Conservation (phyloP, 2,113 vertebrate species). For the Aptenodytes patagonicus region DNA sequence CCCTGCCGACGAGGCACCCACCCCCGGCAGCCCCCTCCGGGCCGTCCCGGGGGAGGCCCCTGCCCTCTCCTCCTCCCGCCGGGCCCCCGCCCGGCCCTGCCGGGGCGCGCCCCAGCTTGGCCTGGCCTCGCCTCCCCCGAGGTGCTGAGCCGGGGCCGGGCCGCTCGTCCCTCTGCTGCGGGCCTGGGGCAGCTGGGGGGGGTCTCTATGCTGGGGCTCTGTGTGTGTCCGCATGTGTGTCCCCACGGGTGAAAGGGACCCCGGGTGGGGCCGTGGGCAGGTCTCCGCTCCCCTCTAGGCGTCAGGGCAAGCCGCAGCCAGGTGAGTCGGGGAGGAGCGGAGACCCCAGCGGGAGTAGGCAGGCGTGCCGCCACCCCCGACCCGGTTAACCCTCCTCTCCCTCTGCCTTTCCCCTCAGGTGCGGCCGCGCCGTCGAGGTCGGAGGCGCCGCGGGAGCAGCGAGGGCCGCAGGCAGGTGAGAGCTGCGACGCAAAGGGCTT, state of each 20-base stretch:
- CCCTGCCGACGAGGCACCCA: neutral
- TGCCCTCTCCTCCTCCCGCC: neutral
- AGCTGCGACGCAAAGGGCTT: neutral
- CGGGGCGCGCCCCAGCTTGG: neutral
- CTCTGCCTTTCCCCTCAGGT: neutral
- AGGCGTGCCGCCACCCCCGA: neutral
- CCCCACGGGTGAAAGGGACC: neutral
- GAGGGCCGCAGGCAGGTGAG: conserved; percentile 9
- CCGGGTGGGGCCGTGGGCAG: neutral
- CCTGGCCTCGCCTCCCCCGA: neutral
- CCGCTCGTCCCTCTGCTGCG: neutral
- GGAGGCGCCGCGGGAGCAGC: neutral
- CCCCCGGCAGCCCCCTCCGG: neutral
- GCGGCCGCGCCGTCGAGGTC: neutral
- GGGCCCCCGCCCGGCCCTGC: neutral
- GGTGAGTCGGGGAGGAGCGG: neutral
- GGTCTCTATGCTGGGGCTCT: neutral
- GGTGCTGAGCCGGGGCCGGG: neutral
- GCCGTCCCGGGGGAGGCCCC: no score
- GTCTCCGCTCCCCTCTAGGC: neutral
- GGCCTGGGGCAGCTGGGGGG: neutral
- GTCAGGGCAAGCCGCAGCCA: neutral
- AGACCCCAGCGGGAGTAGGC: neutral
- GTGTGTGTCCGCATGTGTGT: no score
- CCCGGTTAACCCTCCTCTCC: neutral